Evolutionary conservation across 2,113 vertebrate genomes (phyloP).

Genomic region (Serilophus lunatus): DNA sequence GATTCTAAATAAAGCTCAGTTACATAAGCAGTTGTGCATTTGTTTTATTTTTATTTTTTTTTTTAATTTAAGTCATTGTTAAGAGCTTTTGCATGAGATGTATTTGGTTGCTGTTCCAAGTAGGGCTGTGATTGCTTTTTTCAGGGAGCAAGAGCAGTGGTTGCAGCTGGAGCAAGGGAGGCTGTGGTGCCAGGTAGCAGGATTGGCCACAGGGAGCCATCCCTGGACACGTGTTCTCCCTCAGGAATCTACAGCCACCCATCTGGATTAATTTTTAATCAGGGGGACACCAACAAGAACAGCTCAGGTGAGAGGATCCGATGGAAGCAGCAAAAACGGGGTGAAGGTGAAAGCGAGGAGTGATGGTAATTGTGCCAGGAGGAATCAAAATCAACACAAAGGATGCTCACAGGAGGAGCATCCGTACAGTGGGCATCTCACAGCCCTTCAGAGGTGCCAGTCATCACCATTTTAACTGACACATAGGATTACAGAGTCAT

Average conservation of each 20-base stretch:
- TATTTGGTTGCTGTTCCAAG: background rate
- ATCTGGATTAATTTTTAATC: background rate
- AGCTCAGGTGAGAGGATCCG: background rate
- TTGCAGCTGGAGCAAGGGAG: background rate
- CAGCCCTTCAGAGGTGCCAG: background rate
- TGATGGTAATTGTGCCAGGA: background rate
- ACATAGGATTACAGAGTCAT: background rate
- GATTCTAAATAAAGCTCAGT: slow-evolving; percentile 67
- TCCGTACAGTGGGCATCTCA: rapidly evolving
- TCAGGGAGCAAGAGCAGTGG: rapidly evolving
- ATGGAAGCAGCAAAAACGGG: background rate
- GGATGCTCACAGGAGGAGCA: background rate
- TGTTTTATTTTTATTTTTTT: background rate
- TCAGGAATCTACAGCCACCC: background rate
- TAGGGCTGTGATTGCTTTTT: background rate
- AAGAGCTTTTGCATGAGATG: background rate
- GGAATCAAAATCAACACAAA: background rate
- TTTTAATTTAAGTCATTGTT: background rate
- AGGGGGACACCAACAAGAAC: background rate
- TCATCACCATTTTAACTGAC: rapidly evolving
- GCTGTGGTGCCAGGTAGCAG: background rate
- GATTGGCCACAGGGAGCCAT: background rate
- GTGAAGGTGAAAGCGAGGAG: rapidly evolving
- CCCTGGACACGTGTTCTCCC: background rate
- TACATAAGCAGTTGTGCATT: background rate